Conservation (phyloP, 2,113 vertebrate species). For the Salminus brasiliensis region DNA sequence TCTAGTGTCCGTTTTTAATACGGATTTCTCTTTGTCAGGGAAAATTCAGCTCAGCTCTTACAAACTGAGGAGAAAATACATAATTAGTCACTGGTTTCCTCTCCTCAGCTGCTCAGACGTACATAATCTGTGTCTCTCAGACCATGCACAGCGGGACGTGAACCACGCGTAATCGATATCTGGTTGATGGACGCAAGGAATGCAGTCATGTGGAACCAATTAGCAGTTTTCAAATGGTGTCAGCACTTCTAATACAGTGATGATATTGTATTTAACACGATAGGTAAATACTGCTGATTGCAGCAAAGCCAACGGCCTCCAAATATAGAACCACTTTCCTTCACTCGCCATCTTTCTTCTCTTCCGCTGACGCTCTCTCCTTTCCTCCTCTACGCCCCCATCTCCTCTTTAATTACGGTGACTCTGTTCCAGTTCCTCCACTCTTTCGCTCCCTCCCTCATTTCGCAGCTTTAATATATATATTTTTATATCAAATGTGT, state of each 20-base stretch:
- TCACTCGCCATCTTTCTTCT: background rate
- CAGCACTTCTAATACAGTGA: background rate
- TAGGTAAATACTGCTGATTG: background rate
- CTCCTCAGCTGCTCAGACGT: background rate
- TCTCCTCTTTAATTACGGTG: slow-evolving; percentile 12
- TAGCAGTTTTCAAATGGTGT: slow-evolving; percentile 2
- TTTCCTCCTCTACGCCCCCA: background rate
- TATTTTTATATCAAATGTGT: background rate
- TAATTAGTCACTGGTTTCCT: background rate
- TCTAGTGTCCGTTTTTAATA: slow-evolving; percentile 64
- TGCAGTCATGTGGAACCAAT: background rate
- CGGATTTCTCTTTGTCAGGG: background rate
- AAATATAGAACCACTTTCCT: background rate
- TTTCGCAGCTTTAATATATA: background rate
- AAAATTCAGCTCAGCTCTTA: background rate
- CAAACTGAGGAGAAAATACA: background rate
- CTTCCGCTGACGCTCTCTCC: background rate
- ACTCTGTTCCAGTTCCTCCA: background rate
- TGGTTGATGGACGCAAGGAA: background rate
- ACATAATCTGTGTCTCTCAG: background rate
- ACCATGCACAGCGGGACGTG: background rate
- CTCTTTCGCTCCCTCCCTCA: background rate
- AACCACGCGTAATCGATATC: background rate
- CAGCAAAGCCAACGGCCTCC: background rate
- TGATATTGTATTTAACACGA: background rate